These are phyloP conservation scores for Mermis nigrescens DNA, from an alignment of 2,888 invertebrate genomes.

Conservation along the genomic window DNA sequence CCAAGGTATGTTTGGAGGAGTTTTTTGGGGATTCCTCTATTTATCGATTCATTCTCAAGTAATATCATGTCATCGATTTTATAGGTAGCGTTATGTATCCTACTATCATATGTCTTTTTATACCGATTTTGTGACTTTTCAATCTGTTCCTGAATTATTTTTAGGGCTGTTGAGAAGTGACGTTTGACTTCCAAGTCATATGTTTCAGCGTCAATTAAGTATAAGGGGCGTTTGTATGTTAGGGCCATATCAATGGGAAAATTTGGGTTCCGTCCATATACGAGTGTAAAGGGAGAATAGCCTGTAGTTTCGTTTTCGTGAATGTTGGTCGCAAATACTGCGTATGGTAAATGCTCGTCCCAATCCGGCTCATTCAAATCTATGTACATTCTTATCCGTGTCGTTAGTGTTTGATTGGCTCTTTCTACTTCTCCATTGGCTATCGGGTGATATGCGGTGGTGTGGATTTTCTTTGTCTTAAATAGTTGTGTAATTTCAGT, in stretches of 20 bases:
- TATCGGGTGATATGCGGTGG: slow-evolving; percentile 14
- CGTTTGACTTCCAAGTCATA: neutral
- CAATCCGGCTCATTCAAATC: slow-evolving; percentile 19
- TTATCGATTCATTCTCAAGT: no score
- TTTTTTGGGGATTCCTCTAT: no score
- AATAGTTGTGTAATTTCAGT: neutral
- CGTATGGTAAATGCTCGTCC: slow-evolving; percentile 19
- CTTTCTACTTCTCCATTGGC: slow-evolving; percentile 16
- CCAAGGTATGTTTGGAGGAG: no score
- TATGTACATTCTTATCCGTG: slow-evolving; percentile 19
- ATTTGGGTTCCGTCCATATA: slow-evolving; percentile 14
- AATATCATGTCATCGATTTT: no score
- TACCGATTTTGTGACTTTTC: neutral
- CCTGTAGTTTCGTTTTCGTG: slow-evolving; percentile 15
- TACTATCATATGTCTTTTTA: no score
- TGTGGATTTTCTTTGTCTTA: neutral
- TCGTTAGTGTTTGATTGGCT: slow-evolving; percentile 16
- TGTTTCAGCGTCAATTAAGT: neutral
- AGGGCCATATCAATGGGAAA: slow-evolving; percentile 14
- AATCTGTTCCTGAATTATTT: neutral
- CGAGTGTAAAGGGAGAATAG: slow-evolving; percentile 15
- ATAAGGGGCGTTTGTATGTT: neutral
- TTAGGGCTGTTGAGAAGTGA: neutral
- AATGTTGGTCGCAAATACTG: slow-evolving; percentile 19
- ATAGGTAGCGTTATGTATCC: no score